Evolutionary conservation across 2,888 invertebrate species (phyloP).

Genomic region (Oligia strigilis): DNA sequence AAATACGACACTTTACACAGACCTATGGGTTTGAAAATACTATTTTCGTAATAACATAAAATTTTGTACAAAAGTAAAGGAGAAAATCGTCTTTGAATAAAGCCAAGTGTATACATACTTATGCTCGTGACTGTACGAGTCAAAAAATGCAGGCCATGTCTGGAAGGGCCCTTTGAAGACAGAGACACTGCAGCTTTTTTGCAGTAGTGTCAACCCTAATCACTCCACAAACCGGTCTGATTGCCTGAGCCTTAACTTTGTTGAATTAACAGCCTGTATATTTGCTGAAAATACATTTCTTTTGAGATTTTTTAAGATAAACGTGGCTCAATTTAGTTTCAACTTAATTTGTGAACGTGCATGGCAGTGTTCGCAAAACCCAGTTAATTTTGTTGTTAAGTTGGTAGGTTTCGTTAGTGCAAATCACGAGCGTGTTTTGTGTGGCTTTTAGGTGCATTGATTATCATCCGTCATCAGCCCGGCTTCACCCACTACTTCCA

Average conservation of each 20-base stretch:
- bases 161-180: neutral
- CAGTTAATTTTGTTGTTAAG: neutral
- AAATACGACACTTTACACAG: too few species aligned
- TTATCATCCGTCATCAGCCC: too few species aligned
- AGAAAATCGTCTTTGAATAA: too few species aligned
- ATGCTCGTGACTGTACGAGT: neutral
- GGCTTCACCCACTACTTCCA: too few species aligned
- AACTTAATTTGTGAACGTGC: neutral
- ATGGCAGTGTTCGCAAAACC: neutral
- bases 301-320: conserved; percentile 15
- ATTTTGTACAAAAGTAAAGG: too few species aligned
- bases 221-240: conserved; percentile 27
- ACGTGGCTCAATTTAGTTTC: conserved; percentile 18
- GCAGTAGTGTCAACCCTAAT: conserved; percentile 48
- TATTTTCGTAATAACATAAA: too few species aligned
- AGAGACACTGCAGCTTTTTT: neutral
- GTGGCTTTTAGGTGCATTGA: too few species aligned
- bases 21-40: too few species aligned
- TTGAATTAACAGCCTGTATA: conserved; percentile 55
- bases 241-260: conserved; percentile 51
- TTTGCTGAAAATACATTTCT: conserved; percentile 46
- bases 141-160: neutral
- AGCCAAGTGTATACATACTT: too few species aligned
- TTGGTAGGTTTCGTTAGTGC: too few species aligned
- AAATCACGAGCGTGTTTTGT: too few species aligned